Evolutionary conservation across 2,113 vertebrate species (phyloP), one percentile per base, ranked within the genome.

Genomic region (Apodemus sylvaticus): DNA sequence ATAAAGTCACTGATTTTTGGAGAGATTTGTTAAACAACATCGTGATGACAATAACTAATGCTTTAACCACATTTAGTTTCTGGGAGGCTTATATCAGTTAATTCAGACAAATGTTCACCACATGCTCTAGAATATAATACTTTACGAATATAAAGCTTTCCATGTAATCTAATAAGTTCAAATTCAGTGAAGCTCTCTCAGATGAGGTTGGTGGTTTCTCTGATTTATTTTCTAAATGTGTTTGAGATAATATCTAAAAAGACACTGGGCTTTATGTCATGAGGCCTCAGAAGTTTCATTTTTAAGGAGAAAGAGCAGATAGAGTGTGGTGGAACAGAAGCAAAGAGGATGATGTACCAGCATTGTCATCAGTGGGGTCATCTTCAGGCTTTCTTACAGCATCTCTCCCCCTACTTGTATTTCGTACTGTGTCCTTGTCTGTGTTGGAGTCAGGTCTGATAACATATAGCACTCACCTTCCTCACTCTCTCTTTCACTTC

Each of bases 191-290:
- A 11, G 36, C 36, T 73, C 17, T 88, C 51, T 48, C 34, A 55
- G 58, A 24, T 68, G n/a, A 90, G 5, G 29, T 73, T 90, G 89
- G 36, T 51, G 64, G 31, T 66, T 78, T 85, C 76, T 90, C 26
- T 90, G 45, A 60, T n/a, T n/a, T 88, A 87, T 76, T 82, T 96
- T 26, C 90, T 81, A 39, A 77, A 78, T 94, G 39, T 20, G 29
- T 64, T 90, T 94, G 64, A 22, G 71, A 58, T 58, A 78, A 48
- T n/a, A 20, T 78, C 19, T 79, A 86, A 45, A 3, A 76, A 31
- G 39, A 64, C 88, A 9, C 60, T 22, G 36, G 70, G 17, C 39
- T 92, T 82, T 92, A 42, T 53, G 53, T 89, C 26, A 53, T 19
- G 51, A 82, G 36, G 12, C 11, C 51, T 81, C 6, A 12, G 51